A percentile compares a stretch with the other conserved stretches of the same genome.
These are phyloP conservation scores for Channa argus DNA, from an alignment of 2,113 vertebrate genomes.

Conservation along the genomic window DNA sequence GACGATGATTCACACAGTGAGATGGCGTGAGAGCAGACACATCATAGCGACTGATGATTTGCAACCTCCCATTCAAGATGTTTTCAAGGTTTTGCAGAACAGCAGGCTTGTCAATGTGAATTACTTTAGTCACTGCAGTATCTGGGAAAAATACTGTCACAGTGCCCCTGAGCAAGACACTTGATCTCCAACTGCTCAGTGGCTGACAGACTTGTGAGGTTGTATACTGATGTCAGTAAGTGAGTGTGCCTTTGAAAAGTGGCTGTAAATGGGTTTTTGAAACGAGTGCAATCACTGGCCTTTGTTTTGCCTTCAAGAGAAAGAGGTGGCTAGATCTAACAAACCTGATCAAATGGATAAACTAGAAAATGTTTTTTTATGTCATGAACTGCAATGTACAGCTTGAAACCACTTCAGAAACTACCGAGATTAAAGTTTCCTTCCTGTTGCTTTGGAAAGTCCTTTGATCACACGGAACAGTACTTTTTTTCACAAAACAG, in stretches of 20 bases:
- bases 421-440: constrained; percentile 30
- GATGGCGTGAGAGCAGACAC: constrained; percentile 15
- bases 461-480: constrained; percentile 25
- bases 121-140: neutral
- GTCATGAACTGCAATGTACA: constrained; percentile 2
- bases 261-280: neutral
- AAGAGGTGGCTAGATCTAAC: neutral
- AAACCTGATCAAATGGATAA: constrained; percentile 4
- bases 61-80: neutral
- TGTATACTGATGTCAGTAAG: neutral
- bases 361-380: constrained; percentile 4
- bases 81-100: constrained; percentile 15
- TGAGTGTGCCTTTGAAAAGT: constrained; percentile 1
- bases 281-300: neutral
- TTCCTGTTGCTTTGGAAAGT: constrained; percentile 9
- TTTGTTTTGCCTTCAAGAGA: neutral
- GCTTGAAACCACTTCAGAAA: constrained; percentile 30
- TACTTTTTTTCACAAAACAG: constrained; percentile 22
- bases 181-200: neutral
- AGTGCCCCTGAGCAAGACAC: constrained; percentile 18
- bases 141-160: constrained; percentile 7
- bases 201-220: neutral
- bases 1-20: constrained; percentile 10
- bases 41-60: neutral
- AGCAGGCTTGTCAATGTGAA: neutral